Evolutionary conservation across 1,140 invertebrate genomes (phyloP).

Genomic region (Ooceraea biroi): DNA sequence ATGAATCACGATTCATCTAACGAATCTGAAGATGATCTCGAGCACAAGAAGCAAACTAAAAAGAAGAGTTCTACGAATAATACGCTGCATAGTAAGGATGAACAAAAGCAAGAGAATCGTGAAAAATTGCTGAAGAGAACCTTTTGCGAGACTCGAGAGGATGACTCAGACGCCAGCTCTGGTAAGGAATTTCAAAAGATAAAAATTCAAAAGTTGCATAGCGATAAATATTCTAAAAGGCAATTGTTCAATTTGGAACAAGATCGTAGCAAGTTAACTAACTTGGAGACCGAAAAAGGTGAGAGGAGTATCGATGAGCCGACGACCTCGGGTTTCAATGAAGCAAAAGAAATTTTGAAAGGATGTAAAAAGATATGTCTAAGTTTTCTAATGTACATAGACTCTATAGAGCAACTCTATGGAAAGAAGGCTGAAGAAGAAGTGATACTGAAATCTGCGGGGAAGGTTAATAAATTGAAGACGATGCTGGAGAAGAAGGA

Average conservation of each 20-base stretch:
- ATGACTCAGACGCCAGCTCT: slow-evolving; percentile 70
- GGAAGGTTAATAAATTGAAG: slow-evolving; percentile 40
- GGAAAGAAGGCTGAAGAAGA: slow-evolving; percentile 43
- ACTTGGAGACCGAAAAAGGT: background rate
- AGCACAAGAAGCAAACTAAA: background rate
- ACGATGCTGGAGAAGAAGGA: slow-evolving; percentile 28
- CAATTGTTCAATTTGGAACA: background rate
- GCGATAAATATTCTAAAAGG: background rate
- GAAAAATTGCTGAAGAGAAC: background rate
- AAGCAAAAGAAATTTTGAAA: slow-evolving; percentile 38
- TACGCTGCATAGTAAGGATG: background rate
- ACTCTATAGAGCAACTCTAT: slow-evolving; percentile 59
- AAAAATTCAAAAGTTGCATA: slow-evolving; percentile 44
- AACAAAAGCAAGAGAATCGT: background rate
- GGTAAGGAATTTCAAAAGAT: slow-evolving; percentile 71
- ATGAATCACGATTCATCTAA: background rate
- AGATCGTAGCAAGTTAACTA: background rate
- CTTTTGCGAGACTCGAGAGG: background rate
- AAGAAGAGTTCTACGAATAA: background rate
- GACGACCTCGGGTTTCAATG: slow-evolving; percentile 26
- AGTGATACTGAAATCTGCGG: slow-evolving; percentile 13
- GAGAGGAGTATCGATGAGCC: slow-evolving; percentile 37
- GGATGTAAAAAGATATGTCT: slow-evolving; percentile 59
- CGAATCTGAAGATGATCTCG: slow-evolving; percentile 19
- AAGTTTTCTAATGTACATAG: slow-evolving; percentile 58